A percentile compares a stretch with the other conserved stretches of the same genome.
Conservation (phyloP, 2,888 invertebrate genomes). For the Phortica magna region DNA sequence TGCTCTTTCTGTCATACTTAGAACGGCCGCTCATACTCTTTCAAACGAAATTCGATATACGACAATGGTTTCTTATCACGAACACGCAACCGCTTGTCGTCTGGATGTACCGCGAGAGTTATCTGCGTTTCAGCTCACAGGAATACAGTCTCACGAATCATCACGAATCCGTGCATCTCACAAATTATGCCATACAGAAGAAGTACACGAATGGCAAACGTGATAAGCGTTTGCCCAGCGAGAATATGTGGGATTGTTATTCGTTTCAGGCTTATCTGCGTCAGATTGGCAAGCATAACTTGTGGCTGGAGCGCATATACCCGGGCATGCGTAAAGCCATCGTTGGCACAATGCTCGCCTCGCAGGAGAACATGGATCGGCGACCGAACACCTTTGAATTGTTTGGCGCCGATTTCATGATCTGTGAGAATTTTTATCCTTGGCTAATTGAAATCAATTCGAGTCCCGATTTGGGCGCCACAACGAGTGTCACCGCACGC, state of each 20-base stretch:
- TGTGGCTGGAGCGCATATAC: constrained; percentile 91
- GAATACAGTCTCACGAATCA: constrained; percentile 91
- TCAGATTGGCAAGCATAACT: constrained; percentile 84
- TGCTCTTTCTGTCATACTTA: constrained; percentile 73
- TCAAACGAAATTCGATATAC: constrained; percentile 95
- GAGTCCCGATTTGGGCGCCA: constrained; percentile 94
- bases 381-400: constrained; percentile 91
- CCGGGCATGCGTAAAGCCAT: constrained; percentile 90
- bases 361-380: constrained; percentile 91
- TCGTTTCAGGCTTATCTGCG: constrained; percentile 82
- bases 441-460: constrained; percentile 98
- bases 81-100: constrained; percentile 93
- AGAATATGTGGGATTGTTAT: constrained; percentile 97
- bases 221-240: constrained; percentile 88
- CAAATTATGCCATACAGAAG: constrained; percentile 95
- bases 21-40: constrained; percentile 93
- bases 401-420: constrained; percentile 97
- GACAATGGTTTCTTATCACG: constrained; percentile 96
- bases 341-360: constrained; percentile 89
- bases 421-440: constrained; percentile 90
- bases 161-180: constrained; percentile 94
- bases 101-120: constrained; percentile 96
- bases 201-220: constrained; percentile 87
- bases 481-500: constrained; percentile 91
- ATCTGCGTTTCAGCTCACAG: constrained; percentile 94